Conservation (phyloP, 2,797 vertebrate species). For the Gorsachius magnificus region DNA sequence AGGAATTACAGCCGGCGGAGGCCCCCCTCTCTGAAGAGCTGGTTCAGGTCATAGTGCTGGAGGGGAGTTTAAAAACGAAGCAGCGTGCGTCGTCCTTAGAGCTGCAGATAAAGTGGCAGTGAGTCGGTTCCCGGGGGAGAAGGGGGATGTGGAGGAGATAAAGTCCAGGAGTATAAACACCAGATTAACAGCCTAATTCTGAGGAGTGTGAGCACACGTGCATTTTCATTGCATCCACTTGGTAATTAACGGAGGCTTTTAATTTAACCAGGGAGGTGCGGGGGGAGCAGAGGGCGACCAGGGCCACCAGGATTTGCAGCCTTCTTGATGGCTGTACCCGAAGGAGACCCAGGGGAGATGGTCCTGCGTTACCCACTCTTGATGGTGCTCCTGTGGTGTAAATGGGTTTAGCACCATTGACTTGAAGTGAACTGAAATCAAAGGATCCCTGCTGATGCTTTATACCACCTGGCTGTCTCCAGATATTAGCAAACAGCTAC, state of each 20-base stretch:
- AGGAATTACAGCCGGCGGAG: slow-evolving; percentile 33
- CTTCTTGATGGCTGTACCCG: not conserved
- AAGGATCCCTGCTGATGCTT: not conserved
- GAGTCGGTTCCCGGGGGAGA: not conserved
- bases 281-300: not conserved
- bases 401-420: not conserved
- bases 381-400: not conserved
- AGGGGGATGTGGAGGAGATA: not conserved
- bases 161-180: not conserved
- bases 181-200: slow-evolving; percentile 15
- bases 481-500: not conserved
- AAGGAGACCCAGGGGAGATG: not conserved
- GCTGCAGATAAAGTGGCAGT: slow-evolving; percentile 60
- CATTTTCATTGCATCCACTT: not conserved
- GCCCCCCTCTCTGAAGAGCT: not conserved
- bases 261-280: not conserved
- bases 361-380: not conserved
- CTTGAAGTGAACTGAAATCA: not conserved
- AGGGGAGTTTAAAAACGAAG: not conserved
- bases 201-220: not conserved
- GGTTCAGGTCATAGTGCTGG: slow-evolving; percentile 2
- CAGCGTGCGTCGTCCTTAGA: not conserved
- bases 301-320: not conserved
- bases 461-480: not conserved
- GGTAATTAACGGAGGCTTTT: not conserved